These are phyloP conservation scores for Mantis religiosa DNA, from an alignment of 2,888 invertebrate species.

Conservation along the genomic window DNA sequence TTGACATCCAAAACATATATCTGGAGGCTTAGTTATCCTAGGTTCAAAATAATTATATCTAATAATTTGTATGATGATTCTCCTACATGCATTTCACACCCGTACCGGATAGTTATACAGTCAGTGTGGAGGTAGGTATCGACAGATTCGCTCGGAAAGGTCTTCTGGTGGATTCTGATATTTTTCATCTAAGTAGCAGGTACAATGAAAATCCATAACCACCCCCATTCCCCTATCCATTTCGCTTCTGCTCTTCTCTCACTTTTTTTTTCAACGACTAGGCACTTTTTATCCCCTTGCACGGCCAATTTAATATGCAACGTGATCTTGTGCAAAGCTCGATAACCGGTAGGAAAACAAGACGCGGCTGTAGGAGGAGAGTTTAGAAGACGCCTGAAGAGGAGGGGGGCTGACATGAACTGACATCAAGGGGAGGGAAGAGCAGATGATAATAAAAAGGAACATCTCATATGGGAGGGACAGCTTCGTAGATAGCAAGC, in stretches of 20 bases:
- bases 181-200: background rate
- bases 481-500: background rate
- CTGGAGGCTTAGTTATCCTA: too few species aligned
- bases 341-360: conserved; percentile 7
- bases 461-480: conserved; percentile 11
- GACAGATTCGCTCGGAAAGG: too few species aligned
- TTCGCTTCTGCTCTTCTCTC: background rate
- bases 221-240: background rate
- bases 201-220: background rate
- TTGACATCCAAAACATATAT: too few species aligned
- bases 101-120: too few species aligned
- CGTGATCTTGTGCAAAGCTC: conserved; percentile 28
- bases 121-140: too few species aligned
- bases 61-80: too few species aligned
- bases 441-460: conserved; percentile 14
- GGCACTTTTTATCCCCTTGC: background rate
- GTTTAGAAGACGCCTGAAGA: conserved; percentile 1
- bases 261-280: background rate
- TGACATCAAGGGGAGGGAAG: conserved; percentile 3
- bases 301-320: conserved; percentile 31
- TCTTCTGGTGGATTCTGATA: too few species aligned
- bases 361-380: background rate
- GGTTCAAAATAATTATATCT: too few species aligned
- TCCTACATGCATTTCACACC: too few species aligned
- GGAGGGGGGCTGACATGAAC: background rate